Percentiles rank a stretch among this genome's conserved stretches.
Conservation (phyloP, 2,113 vertebrate species). For the Saguinus imperator region DNA sequence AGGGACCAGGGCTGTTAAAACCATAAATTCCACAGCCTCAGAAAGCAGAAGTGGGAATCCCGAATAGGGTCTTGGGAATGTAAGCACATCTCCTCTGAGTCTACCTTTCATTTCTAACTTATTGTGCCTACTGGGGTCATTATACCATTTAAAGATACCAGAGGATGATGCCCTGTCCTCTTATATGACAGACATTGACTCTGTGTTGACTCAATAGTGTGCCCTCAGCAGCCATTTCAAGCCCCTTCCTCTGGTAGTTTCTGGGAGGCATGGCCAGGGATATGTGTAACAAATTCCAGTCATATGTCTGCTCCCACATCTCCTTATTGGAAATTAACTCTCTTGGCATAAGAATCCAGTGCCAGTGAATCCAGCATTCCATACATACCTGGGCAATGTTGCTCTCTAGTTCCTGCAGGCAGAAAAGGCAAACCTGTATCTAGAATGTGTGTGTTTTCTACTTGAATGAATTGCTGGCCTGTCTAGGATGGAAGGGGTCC, state of each 20-base stretch:
- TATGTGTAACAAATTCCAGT: too few species aligned
- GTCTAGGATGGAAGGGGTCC: too few species aligned
- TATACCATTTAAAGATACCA: not conserved
- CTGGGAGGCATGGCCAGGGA: not conserved
- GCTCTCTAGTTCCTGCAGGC: not conserved
- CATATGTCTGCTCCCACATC: not conserved
- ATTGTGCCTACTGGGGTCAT: not conserved
- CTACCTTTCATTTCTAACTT: not conserved
- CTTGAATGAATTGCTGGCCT: not conserved
- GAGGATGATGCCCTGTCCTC: not conserved
- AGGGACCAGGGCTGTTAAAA: not conserved
- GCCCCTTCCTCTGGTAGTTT: not conserved
- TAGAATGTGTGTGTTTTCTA: not conserved
- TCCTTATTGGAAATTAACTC: not conserved
- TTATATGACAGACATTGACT: not conserved
- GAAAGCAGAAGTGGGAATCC: not conserved
- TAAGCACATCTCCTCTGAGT: not conserved
- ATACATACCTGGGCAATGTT: not conserved
- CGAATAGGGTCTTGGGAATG: not conserved
- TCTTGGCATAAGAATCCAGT: not conserved
- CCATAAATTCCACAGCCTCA: not conserved
- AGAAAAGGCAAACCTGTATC: not conserved
- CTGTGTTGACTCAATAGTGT: not conserved
- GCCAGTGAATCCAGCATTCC: rapidly evolving
- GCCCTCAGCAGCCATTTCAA: too few species aligned